phyloP scores from a whole-genome alignment of 92 coral and sea anemone genomes.

The Zoanthus sansibaricus region DNA sequence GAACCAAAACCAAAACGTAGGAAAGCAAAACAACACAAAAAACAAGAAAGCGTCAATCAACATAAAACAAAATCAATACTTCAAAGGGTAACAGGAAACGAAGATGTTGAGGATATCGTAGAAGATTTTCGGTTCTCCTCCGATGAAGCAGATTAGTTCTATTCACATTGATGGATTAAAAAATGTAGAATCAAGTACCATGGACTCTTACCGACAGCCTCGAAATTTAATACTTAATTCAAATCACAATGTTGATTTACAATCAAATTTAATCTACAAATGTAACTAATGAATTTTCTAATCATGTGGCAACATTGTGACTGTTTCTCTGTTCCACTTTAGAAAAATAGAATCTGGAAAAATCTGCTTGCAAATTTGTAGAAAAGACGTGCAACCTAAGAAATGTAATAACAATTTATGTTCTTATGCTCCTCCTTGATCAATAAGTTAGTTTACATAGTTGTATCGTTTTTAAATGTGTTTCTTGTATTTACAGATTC shows the following conservation, averaged over 20 bases:
- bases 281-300: not conserved
- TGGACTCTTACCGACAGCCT: not conserved
- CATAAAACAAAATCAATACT: conserved; percentile 49
- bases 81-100: not conserved
- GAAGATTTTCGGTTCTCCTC: conserved; percentile 91
- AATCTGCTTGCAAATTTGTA: not conserved
- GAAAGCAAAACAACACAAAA: conserved; percentile 50
- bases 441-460: not conserved
- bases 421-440: too few species aligned
- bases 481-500: not conserved
- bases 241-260: not conserved
- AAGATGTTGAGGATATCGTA: conserved; percentile 81
- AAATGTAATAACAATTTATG: too few species aligned
- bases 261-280: not conserved
- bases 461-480: too few species aligned
- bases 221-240: not conserved
- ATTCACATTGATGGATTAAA: not conserved
- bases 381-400: too few species aligned
- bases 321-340: not conserved
- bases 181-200: not conserved
- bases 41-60: conserved; percentile 44
- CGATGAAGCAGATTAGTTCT: conserved; percentile 67
- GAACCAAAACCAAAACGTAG: conserved; percentile 60
- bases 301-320: not conserved
- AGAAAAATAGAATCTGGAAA: not conserved